phyloP scores from a whole-genome alignment of 2,888 invertebrate genomes.

The Parascotia fuliginaria region DNA sequence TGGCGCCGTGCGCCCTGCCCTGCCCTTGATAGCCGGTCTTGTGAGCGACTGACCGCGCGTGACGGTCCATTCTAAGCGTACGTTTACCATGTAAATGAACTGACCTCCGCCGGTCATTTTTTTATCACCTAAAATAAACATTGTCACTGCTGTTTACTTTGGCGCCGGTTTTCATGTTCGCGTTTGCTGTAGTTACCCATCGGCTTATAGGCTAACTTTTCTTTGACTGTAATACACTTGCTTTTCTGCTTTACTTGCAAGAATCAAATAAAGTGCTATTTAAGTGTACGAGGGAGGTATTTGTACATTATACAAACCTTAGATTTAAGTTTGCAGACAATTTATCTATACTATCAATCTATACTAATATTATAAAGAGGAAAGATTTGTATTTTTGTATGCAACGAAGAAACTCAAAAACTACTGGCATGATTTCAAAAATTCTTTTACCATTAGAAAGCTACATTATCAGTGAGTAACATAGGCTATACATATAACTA shows the following conservation, averaged over 20 bases:
- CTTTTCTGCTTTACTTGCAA: neutral
- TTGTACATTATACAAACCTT: too few species aligned
- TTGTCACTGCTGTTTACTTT: conserved; percentile 61
- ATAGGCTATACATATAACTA: too few species aligned
- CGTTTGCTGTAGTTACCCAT: conserved; percentile 13
- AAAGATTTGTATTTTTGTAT: too few species aligned
- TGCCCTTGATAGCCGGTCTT: conserved; percentile 58
- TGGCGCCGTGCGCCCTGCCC: conserved; percentile 16
- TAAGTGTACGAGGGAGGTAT: too few species aligned
- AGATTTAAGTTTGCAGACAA: too few species aligned
- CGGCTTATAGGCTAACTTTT: conserved; percentile 18
- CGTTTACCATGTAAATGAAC: conserved; percentile 84
- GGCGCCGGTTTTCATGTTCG: conserved; percentile 50
- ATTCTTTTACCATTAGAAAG: too few species aligned
- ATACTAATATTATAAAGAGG: too few species aligned
- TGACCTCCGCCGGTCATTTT: conserved; percentile 70
- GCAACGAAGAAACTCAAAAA: too few species aligned
- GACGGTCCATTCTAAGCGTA: conserved; percentile 82
- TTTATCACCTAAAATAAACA: conserved; percentile 76
- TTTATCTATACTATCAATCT: too few species aligned
- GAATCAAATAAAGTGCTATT: neutral
- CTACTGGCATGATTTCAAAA: too few species aligned
- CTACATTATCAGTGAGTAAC: too few species aligned
- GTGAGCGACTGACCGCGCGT: conserved; percentile 72
- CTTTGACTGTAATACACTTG: conserved; percentile 10